Evolutionary conservation across 2,888 invertebrate species (phyloP), one percentile per base, ranked within the genome.

Genomic region (Diarsia rubi): DNA sequence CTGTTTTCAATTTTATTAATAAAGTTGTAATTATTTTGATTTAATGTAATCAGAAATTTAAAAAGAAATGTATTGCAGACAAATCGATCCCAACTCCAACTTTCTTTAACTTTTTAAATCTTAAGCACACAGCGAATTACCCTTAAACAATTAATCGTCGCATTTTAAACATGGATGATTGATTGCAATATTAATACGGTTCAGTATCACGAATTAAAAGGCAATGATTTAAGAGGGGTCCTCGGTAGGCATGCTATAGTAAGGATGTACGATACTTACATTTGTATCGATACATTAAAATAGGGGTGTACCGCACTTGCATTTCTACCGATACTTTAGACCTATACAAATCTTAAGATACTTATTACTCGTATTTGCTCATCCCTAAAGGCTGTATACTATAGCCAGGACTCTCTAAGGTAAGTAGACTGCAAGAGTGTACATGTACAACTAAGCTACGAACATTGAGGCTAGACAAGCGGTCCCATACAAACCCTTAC

Each of bases 121-220:
- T 75, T 82, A 81, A 75, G 70, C 68, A 78, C 57, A 86, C 76
- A 79, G 65, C 60, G 70, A 75, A 74, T 72, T 74, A 69, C 14
- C 16, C 14, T 27, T 44, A 73, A 75, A 72, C 60, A 84, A 86
- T 81, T 85, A 83, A 77, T 83, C 73, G 78, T 85, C 64, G 63
- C 52, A 44, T 71, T 83, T 86, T 82, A 81, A 86, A 88, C 87
- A 87, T 19, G 69, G 19, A 88, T 91, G 91, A 91, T 90, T 90
- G 89, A 91, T 91, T 86, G 79, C 73, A 76, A 79, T 88, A 86
- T 86, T 84, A 79, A 86, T 82, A 79, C 84, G 74, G 78, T 81
- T 76, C 71, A 78, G 72, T 72, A 73, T 84, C 72, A 71, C 82
- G 83, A 84, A 88, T 90, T 90, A 88, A 89, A 89, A 88, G 37